These are phyloP conservation scores for Eptesicus fuscus DNA, from an alignment of 2,113 vertebrate genomes.

Conservation along the genomic window DNA sequence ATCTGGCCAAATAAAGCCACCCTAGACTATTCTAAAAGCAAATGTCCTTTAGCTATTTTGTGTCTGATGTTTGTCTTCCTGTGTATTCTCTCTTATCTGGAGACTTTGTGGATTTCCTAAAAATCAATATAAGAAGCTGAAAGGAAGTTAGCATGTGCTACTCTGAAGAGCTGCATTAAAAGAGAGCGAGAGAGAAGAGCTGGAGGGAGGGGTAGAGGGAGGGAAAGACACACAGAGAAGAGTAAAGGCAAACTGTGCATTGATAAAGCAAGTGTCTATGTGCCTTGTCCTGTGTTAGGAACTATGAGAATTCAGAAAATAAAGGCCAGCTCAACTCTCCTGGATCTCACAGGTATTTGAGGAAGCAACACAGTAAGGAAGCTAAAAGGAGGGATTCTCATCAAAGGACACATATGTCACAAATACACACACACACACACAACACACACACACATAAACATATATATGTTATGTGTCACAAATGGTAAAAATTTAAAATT, in stretches of 20 bases:
- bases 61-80: constrained; percentile 73
- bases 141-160: constrained; percentile 52
- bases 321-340: background rate
- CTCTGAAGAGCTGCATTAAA: constrained; percentile 15
- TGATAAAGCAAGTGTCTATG: background rate
- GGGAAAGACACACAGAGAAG: background rate
- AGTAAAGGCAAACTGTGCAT: background rate
- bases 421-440: background rate
- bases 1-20: constrained; percentile 65
- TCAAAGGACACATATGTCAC: background rate
- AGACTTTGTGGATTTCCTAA: constrained; percentile 68
- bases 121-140: constrained; percentile 70
- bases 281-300: background rate
- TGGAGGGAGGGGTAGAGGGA: background rate
- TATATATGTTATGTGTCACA: background rate
- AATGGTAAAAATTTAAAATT: background rate
- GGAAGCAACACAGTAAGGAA: background rate
- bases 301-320: background rate
- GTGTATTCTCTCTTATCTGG: constrained; percentile 68
- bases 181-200: no score
- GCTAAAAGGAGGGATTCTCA: background rate
- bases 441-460: background rate
- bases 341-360: background rate
- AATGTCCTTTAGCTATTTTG: constrained; percentile 73
- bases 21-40: constrained; percentile 65